Evolutionary conservation across 2,888 invertebrate genomes (phyloP), one percentile per base, ranked within the genome.

Genomic region (Molanna angustata): DNA sequence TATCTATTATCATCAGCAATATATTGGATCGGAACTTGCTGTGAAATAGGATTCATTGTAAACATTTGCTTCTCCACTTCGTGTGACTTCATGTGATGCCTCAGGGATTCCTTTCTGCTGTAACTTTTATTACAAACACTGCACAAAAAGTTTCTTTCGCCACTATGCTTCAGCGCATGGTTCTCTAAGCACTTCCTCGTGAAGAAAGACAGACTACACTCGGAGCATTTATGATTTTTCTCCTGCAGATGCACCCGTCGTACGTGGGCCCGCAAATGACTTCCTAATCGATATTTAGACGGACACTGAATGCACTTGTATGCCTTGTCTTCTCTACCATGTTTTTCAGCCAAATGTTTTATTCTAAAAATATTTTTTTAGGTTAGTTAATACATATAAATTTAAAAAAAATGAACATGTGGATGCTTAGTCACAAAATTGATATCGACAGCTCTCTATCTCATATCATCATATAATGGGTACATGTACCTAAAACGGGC

Each of bases 281-380:
- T 54, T 9, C 57, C 54, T 18, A 58, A 44, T 14, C 40, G 50
- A 40, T 57, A 60, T 22, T 41, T 52, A 27, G 50, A 52, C 7
- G 59, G 27, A 42, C 59, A 60, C 49, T 60, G 58, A n/a, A 40
- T 9, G 41, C 59, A 60, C 35, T 57, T 60, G 31, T 60, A 60
- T 1, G 52, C 46, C 22, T 57, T 57, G 11, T 58, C 57, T 33
- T 57, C 59, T n/a, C 50, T 27, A 1, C 57, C 57, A 16, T 60
- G 59, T 27, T 49, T 49, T 35, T 45, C 48, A 7, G 55, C 48
- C 51, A 58, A 32, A 44, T 60, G 59, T 35, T 54, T 57, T 7
- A 60, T 51, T 18, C 58, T 58, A 20, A 17, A 41, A 41, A 19
- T 20, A 22, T 27, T 7, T n/a, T n/a, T n/a, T n/a, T n/a, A n/a